Conservation (phyloP, 2,888 invertebrate species). For the Sylvicola cinctus region DNA sequence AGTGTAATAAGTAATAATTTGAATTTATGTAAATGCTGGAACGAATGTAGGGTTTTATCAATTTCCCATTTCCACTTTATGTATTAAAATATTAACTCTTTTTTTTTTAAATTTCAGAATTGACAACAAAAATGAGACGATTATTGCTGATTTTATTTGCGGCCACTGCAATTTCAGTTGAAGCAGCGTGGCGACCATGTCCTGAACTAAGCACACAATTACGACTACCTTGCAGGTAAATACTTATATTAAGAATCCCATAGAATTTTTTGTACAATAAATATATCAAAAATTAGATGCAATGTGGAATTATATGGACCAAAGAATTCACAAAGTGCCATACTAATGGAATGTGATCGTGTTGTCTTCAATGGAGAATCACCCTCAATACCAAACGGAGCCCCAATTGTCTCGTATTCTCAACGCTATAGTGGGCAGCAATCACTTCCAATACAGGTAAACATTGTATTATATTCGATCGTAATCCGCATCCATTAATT, state of each 20-base stretch:
- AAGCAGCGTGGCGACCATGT: conserved; percentile 41
- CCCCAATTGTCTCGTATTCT: conserved; percentile 58
- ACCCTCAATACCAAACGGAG: conserved; percentile 53
- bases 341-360: conserved; percentile 63
- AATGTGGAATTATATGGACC: conserved; percentile 28
- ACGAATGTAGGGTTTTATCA: too few relatives aligned
- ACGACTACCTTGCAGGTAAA: conserved; percentile 46
- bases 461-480: conserved; percentile 5
- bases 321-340: conserved; percentile 29
- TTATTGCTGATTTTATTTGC: not conserved
- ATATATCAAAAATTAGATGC: conserved; percentile 23
- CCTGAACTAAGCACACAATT: conserved; percentile 55
- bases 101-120: too few relatives aligned
- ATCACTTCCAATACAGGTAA: conserved; percentile 53
- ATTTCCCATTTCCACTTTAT: too few relatives aligned
- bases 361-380: conserved; percentile 64
- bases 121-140: not conserved
- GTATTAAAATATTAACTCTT: too few relatives aligned
- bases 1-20: too few relatives aligned
- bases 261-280: conserved; percentile 7
- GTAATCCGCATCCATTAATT: conserved; percentile 1
- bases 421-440: conserved; percentile 67
- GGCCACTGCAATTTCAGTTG: not conserved
- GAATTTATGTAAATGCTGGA: too few relatives aligned
- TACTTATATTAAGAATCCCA: conserved; percentile 16